Conservation (phyloP, 2,113 vertebrate species). For the Hiodon alosoides region DNA sequence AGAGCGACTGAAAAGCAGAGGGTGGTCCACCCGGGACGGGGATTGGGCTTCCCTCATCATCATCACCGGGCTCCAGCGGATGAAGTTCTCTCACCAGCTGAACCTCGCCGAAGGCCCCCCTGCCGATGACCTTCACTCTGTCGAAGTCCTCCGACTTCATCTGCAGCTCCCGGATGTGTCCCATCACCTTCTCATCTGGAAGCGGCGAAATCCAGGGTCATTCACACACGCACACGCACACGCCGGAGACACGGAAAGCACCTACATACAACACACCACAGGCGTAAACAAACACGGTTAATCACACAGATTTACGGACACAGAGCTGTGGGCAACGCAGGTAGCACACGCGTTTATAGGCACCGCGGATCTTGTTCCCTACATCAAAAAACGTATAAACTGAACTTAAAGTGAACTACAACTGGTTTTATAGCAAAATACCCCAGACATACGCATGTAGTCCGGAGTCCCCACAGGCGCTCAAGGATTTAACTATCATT, state of each 20-base stretch:
- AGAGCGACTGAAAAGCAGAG: too few relatives aligned
- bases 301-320: slow-evolving; percentile 8
- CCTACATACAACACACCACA: not conserved
- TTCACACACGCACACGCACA: not conserved
- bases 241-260: not conserved
- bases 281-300: not conserved
- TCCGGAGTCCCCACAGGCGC: too few relatives aligned
- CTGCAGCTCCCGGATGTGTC: slow-evolving; percentile 80
- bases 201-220: slow-evolving; percentile 31
- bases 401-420: not conserved
- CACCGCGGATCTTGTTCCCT: too few relatives aligned
- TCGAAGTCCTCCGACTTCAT: slow-evolving; percentile 99
- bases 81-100: slow-evolving; percentile 88
- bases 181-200: slow-evolving; percentile 89
- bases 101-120: slow-evolving; percentile 97
- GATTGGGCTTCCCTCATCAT: not conserved
- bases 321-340: not conserved
- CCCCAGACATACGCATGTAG: too few relatives aligned
- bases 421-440: too few relatives aligned
- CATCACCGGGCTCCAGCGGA: too few relatives aligned
- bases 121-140: slow-evolving; percentile 93
- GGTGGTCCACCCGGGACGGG: too few relatives aligned
- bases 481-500: too few relatives aligned
- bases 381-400: not conserved
- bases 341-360: not conserved